Conservation (phyloP, 2,888 invertebrate species). For the Machimus rusticus region DNA sequence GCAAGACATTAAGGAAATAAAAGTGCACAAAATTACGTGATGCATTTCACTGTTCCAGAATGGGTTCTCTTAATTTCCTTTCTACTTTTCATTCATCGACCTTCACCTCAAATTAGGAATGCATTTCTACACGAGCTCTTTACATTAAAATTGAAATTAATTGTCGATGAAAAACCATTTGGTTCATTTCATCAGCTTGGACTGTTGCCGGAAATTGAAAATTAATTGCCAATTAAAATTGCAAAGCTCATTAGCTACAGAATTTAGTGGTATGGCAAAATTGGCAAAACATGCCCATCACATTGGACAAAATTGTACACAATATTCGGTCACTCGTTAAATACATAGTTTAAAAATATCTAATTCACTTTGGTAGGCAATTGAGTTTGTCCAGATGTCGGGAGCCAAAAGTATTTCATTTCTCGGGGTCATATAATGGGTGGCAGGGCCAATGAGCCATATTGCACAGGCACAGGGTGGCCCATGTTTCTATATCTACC, state of each 20-base stretch:
- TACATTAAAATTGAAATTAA: background rate
- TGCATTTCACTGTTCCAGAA: background rate
- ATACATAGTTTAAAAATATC: background rate
- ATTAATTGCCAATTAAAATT: constrained; percentile 36
- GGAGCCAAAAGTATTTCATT: background rate
- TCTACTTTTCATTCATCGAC: background rate
- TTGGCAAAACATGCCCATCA: background rate
- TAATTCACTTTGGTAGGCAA: background rate
- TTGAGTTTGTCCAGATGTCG: background rate
- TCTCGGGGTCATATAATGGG: background rate
- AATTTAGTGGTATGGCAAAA: background rate
- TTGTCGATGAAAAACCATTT: background rate
- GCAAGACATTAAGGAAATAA: background rate
- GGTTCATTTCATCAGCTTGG: background rate
- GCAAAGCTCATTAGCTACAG: constrained; percentile 24
- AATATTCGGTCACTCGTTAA: background rate
- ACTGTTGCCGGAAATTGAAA: background rate
- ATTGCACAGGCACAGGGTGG: background rate
- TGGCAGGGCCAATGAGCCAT: background rate
- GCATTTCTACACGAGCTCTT: background rate
- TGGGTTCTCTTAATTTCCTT: background rate
- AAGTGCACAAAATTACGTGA: background rate
- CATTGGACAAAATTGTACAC: background rate
- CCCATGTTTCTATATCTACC: background rate
- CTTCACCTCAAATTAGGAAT: background rate